Base-by-base conservation (phyloP, 2,113 vertebrate genomes). In the Thryonomys swinderianus region DNA sequence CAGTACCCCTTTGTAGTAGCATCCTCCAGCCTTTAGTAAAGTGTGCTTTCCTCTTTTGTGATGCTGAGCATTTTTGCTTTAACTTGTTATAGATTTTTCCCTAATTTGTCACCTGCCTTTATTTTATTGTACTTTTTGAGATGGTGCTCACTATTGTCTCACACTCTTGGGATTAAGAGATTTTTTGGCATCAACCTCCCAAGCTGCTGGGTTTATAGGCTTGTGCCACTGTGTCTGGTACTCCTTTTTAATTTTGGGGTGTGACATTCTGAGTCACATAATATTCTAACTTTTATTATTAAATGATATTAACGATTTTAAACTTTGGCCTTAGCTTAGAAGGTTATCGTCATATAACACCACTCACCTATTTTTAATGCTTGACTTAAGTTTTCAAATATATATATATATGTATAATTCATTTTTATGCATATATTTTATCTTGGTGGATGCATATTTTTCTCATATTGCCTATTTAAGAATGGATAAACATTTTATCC, bases 281-380 rank as follows among this genome's bases (percentile, higher is more conserved):
- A 40, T 66, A 40, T 55, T 95, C 66, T 37, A 59, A 42, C 25
- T 88, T 96, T 93, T 85, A 59, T 82, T 81, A 78, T 84, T 95
- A n/a, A 67, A 61, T 76, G 87, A 57, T 64, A n/a, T 16, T 45
- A 45, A 1, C 91, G 80, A 48, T 14, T 95, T 91, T 74, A 82
- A 76, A 5, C 16, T 78, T 90, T 73, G 9, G 8, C 67, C 71
- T 91, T 93, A 45, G 8, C 59, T 88, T 73, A 79, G n/a, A 94
- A 89, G 32, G 0, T 88, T 2, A n/a, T 91, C 20, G 66, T 79
- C 45, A 20, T 84, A 23, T 81, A 34, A 34, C 23, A 83, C 73
- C 84, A 67, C 30, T 32, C 5, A 83, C 11, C 25, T 79, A 53
- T 32, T 86, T 66, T 85, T 81, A 66, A 48, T 88, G 3, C 10